These are phyloP conservation scores for Aphidoletes aphidimyza DNA, from an alignment of 2,888 invertebrate genomes.

Conservation along the genomic window DNA sequence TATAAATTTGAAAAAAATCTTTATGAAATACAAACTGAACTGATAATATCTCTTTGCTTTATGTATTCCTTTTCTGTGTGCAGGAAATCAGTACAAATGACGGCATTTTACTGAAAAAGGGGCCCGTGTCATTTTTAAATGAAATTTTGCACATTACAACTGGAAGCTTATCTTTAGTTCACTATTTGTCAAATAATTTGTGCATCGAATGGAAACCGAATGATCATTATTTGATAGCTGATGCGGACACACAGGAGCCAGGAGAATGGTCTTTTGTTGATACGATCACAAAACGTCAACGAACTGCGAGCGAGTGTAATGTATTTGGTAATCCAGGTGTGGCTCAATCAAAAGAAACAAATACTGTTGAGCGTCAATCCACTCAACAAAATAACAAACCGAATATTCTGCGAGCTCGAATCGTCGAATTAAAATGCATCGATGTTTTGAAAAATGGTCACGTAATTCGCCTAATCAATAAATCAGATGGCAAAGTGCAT, in stretches of 20 bases:
- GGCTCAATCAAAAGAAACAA: conserved; percentile 63
- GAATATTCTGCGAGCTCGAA: conserved; percentile 69
- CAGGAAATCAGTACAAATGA: conserved; percentile 83
- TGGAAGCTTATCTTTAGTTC: conserved; percentile 76
- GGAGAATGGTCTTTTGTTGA: conserved; percentile 86
- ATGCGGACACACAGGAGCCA: conserved; percentile 81
- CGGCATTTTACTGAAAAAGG: conserved; percentile 78
- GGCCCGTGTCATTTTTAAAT: conserved; percentile 71
- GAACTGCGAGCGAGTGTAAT: conserved; percentile 64
- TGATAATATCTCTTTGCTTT: background rate
- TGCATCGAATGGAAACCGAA: conserved; percentile 86
- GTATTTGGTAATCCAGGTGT: conserved; percentile 61
- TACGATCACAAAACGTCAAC: conserved; percentile 68
- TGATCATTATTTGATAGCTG: conserved; percentile 76
- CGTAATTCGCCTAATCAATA: conserved; percentile 74
- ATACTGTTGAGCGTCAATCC: conserved; percentile 68
- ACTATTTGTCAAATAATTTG: conserved; percentile 70
- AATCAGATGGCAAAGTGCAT: conserved; percentile 69
- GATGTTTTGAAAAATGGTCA: conserved; percentile 70
- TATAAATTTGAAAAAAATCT: background rate
- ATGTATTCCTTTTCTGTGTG: background rate
- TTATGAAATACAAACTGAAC: background rate
- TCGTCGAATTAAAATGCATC: conserved; percentile 75
- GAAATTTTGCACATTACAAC: conserved; percentile 71
- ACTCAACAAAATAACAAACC: conserved; percentile 64